Conservation (phyloP, 2,888 invertebrate genomes). For the Amblyjoppa proteus region DNA sequence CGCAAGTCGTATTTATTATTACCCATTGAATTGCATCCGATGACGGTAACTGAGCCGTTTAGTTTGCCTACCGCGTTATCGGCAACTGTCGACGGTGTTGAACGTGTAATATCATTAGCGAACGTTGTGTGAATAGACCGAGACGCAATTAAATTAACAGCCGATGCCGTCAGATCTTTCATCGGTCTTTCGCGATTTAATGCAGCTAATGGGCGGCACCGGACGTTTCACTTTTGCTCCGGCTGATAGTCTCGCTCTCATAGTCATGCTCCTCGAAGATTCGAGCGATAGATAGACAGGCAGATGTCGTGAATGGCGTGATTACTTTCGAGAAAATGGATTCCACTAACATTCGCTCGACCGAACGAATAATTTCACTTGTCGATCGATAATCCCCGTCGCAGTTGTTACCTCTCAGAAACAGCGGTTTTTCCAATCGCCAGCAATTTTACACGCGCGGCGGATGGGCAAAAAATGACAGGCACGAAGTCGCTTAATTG, state of each 20-base stretch:
- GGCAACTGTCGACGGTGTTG: neutral
- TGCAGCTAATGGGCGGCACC: neutral
- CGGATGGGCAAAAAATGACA: neutral
- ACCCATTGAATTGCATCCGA: neutral
- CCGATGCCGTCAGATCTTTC: neutral
- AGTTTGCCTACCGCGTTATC: neutral
- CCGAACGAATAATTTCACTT: neutral
- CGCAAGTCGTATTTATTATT: neutral
- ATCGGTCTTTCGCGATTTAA: conserved; percentile 1
- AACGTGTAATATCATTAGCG: neutral
- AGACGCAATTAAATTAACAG: conserved; percentile 4
- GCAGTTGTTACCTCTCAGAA: neutral
- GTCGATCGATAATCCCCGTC: conserved; percentile 11
- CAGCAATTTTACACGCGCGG: neutral
- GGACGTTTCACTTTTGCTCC: neutral
- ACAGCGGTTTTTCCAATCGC: neutral
- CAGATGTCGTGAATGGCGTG: neutral
- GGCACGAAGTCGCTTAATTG: neutral
- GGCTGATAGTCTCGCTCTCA: neutral
- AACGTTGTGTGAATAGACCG: neutral
- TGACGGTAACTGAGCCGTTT: neutral
- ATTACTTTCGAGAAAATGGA: neutral
- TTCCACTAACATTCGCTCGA: neutral
- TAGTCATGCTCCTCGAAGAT: neutral
- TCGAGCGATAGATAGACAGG: conserved; percentile 2